Conservation (phyloP, 2,888 invertebrate genomes). For the Schrankia costaestrigalis region DNA sequence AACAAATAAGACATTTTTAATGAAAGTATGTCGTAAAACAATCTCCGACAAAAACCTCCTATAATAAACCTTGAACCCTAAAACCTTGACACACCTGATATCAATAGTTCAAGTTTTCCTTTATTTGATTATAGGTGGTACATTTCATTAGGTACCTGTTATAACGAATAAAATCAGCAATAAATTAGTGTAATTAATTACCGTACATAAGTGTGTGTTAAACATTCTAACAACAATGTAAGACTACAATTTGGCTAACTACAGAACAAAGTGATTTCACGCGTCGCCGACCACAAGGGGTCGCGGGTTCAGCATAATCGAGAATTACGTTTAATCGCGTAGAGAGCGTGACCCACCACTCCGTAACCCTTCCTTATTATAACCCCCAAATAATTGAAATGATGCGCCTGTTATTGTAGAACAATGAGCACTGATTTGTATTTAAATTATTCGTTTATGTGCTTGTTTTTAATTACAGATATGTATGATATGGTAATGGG, state of each 20-base stretch:
- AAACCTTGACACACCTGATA: no score
- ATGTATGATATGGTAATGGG: no score
- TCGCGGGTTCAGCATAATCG: conserved; percentile 63
- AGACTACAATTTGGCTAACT: conserved; percentile 61
- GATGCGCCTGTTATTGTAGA: conserved; percentile 54
- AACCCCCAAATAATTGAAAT: conserved; percentile 62
- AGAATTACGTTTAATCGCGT: conserved; percentile 67
- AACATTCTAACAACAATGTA: conserved; percentile 17
- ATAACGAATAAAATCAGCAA: no score
- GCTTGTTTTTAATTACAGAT: conserved; percentile 5
- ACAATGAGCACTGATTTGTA: conserved; percentile 42
- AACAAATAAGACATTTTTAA: no score
- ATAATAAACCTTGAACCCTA: no score
- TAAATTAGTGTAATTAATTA: no score
- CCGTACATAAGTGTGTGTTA: no score
- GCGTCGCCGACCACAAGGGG: conserved; percentile 60
- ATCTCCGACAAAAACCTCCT: no score
- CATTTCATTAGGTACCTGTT: no score
- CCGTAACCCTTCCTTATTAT: conserved; percentile 68
- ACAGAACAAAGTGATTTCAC: conserved; percentile 79
- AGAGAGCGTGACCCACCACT: conserved; percentile 45
- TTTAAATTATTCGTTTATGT: conserved; percentile 26
- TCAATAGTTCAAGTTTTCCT: no score
- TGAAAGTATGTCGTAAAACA: no score
- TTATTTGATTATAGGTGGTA: no score